Evolutionary conservation across 2,797 vertebrate species (phyloP), one percentile per base, ranked within the genome.

Genomic region (Triplophysa bombifrons): DNA sequence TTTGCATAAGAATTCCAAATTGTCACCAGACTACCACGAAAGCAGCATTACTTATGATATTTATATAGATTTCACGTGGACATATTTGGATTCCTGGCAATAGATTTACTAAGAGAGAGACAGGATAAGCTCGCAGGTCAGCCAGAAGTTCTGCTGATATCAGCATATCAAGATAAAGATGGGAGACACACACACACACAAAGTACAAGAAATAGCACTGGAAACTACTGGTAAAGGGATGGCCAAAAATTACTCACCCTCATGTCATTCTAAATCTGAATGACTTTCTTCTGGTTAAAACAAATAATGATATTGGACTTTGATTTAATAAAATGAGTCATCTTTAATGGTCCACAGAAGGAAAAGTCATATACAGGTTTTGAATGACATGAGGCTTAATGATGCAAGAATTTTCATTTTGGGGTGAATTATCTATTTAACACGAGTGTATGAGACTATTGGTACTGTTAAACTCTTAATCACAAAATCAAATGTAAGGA

Each of bases 141-240:
- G 88, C 91, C 90, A 92, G 88, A 86, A 88, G 84, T 81, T 83
- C 82, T 80, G 85, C 84, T 84, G 86, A 75, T 72, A 85, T 85
- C 76, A 82, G 75, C 86, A 86, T 82, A 89, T 88, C 84, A 85
- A 53, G 73, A 78, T 61, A 70, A 70, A 50, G 34, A 58, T 20
- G 4, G 5, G 4, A 30, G 4, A 30, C 30, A 30, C 30, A 30
- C 30, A 30, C 30, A 41, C 41, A 41, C 41, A 38, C 34, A 38
- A 38, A 38, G 10, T 84, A 76, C 48, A 41, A 70, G 44, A 78
- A 86, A 83, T 76, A 89, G 76, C 71, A 74, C 83, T 82, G 83
- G 89, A 87, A 30, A 76, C 50, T 84, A 38, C 74, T 4, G 12
- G 13, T 46, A 46, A 14, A 46, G 38, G 9, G 38, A 41, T 41